Percentiles rank a stretch among this genome's conserved stretches.
Conservation (phyloP, 2,113 vertebrate species). For the Tychaedon coryphoeus region DNA sequence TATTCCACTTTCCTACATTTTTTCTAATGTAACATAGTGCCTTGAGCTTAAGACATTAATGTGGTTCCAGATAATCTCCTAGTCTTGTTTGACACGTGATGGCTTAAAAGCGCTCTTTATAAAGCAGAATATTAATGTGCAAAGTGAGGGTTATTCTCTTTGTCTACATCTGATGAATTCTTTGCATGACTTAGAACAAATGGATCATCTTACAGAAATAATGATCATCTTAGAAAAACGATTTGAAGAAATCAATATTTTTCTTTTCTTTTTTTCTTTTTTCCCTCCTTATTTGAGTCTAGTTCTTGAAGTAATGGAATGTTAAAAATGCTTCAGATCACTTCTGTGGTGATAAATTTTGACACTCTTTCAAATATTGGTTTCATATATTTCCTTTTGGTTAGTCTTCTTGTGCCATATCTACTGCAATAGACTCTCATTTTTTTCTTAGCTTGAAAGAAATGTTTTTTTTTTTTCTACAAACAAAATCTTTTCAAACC, state of each 20-base stretch:
- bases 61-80: background rate
- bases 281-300: background rate
- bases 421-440: background rate
- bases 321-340: background rate
- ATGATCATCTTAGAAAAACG: background rate
- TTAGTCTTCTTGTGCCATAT: background rate
- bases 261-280: background rate
- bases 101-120: background rate
- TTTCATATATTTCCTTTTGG: background rate
- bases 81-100: background rate
- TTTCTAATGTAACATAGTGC: background rate
- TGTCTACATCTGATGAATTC: background rate
- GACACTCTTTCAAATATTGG: background rate
- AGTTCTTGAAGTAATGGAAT: background rate
- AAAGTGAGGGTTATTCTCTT: background rate
- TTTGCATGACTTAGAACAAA: background rate
- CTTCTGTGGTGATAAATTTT: background rate
- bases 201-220: background rate
- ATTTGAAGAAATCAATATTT: conserved; percentile 13
- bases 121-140: background rate
- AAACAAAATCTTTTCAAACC: conserved; percentile 51
- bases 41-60: background rate
- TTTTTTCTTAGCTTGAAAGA: conserved; percentile 33
- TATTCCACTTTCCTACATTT: background rate
- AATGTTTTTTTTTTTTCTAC: background rate